Percentiles rank a stretch among this genome's conserved stretches.
Evolutionary conservation across 2,888 invertebrate species (phyloP).

Genomic region (Notodonta ziczac): DNA sequence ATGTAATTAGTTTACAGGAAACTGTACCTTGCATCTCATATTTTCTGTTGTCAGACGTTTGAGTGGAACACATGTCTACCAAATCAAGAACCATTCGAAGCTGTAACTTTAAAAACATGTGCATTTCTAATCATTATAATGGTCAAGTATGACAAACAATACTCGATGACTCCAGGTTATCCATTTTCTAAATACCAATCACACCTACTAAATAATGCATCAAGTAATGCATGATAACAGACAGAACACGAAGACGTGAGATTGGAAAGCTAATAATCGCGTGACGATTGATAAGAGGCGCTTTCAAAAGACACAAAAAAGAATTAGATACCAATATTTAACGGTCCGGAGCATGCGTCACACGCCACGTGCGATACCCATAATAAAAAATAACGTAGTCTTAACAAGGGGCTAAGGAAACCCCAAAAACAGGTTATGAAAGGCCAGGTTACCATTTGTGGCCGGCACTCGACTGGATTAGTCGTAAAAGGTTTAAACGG

Average conservation of each 20-base stretch:
- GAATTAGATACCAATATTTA: slow-evolving; percentile 11
- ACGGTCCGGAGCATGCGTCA: slow-evolving; percentile 32
- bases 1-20: slow-evolving; percentile 66
- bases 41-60: not conserved
- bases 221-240: slow-evolving; percentile 24
- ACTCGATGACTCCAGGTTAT: not conserved
- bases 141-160: not conserved
- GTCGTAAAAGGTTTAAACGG: slow-evolving; percentile 83
- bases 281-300: slow-evolving; percentile 27
- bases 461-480: slow-evolving; percentile 77
- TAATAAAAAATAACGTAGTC: slow-evolving; percentile 60
- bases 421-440: slow-evolving; percentile 84
- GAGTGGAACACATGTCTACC: too few relatives aligned
- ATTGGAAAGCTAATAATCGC: slow-evolving; percentile 26
- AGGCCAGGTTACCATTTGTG: slow-evolving; percentile 81
- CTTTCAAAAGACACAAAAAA: slow-evolving; percentile 21
- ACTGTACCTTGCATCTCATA: slow-evolving; percentile 43
- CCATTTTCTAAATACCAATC: not conserved
- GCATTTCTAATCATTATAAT: not conserved
- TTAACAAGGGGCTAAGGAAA: slow-evolving; percentile 75
- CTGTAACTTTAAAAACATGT: too few relatives aligned
- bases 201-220: slow-evolving; percentile 10
- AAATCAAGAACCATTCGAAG: not conserved
- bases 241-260: slow-evolving; percentile 24
- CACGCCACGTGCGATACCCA: slow-evolving; percentile 52